Base-by-base conservation (phyloP, 2,888 invertebrate species). In the Tortricodes alternella region DNA sequence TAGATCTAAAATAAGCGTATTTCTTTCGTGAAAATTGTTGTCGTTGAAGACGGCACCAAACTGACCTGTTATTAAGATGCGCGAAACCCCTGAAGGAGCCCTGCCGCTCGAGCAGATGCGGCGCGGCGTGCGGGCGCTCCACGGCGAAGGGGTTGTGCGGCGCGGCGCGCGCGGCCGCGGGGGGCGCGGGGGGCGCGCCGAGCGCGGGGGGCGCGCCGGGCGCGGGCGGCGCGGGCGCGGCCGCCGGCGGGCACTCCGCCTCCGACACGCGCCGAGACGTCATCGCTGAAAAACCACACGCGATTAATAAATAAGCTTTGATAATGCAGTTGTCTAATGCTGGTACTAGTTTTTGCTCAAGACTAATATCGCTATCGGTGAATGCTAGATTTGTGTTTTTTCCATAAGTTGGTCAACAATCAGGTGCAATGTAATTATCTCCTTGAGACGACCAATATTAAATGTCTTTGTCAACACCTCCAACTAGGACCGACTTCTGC, bases 91-190 rank as follows among this genome's bases (percentile, higher is more conserved):
- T 93, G 92, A 98, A 98, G 61, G 98, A 98, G 64, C 98, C 97
- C 89, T 99, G 99, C 24, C 99, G 92, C 83, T 98, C 96, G 52
- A 99, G 92, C 93, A 99, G 95, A 65, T 96, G 95, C 24, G 96
- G 96, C 35, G 99, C 98, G 57, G 99, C 99, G 78, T 98, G 98
- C 1, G 99, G 99, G 49, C 98, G 93, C 82, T 98, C 98, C 69
- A 98, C 98, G 7, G 98, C 98, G 84, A 96, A 97, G 1, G 97
- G 98, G 89, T 98, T 98, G 76, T 94, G 92, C 35, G 92, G 81
- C 43, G 92, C 74, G 53, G 87, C 76, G 34, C 91, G 91, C 34
- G 80, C 72, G 27, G 73, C 80, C 7, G 68, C 60, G 18, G 65
- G 50, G 37, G 64, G 49, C 7, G 60, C 46, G 78, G 60, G 75